Percentiles rank a stretch among this genome's conserved stretches.
Conservation (phyloP, 2,797 vertebrate species). For the Sciurus carolinensis region DNA sequence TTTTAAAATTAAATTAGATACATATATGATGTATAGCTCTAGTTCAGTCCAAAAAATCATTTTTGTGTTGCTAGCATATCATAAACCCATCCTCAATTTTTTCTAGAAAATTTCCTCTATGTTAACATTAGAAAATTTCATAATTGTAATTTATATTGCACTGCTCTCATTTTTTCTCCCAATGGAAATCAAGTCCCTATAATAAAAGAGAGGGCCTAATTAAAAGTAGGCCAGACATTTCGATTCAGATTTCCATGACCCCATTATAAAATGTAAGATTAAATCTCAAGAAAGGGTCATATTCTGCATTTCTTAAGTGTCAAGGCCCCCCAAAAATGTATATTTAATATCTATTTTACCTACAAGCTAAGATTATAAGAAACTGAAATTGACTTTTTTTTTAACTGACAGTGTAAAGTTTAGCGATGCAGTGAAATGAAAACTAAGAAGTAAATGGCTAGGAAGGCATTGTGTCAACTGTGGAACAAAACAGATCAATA, state of each 20-base stretch:
- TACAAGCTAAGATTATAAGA: constrained; percentile 20
- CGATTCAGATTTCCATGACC: constrained; percentile 75
- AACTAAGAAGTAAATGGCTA: not conserved
- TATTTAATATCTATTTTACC: not conserved
- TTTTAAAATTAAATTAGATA: constrained; percentile 11
- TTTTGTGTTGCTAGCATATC: not conserved
- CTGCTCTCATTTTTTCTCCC: constrained; percentile 79
- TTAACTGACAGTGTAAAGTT: not conserved
- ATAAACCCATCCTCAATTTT: constrained; percentile 31
- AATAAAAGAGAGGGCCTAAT: constrained; percentile 83
- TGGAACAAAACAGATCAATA: constrained; percentile 48
- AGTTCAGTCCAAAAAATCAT: not conserved
- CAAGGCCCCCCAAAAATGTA: not conserved
- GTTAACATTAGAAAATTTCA: constrained; percentile 53
- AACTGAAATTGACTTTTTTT: not conserved
- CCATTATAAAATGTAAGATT: constrained; percentile 76
- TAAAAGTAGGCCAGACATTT: constrained; percentile 82
- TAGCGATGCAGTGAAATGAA: not conserved
- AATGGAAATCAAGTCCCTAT: constrained; percentile 78
- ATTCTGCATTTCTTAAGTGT: constrained; percentile 42
- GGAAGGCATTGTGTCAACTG: not conserved
- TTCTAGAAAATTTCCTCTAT: constrained; percentile 50
- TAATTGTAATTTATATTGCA: constrained; percentile 69
- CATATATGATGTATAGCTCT: not conserved
- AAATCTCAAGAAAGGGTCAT: constrained; percentile 64